phyloP scores from a whole-genome alignment of 2,113 vertebrate species.

The Sinocyclocheilus grahami region DNA sequence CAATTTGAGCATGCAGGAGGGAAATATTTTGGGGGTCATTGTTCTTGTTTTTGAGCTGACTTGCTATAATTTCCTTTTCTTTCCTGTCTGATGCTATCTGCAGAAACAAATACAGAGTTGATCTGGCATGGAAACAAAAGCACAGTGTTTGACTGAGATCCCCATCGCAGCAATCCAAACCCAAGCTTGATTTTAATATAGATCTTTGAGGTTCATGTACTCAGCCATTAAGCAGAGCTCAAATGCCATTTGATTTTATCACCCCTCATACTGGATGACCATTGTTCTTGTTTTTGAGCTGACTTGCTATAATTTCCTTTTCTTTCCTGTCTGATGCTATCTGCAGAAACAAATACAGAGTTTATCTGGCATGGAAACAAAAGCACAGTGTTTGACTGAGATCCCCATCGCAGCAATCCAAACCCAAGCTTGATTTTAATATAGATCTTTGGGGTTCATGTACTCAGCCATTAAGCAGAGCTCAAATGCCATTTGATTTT shows the following conservation, averaged over 20 bases:
- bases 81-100: constrained; percentile 65
- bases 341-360: constrained; percentile 66
- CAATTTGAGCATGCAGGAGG: constrained; percentile 8
- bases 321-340: constrained; percentile 62
- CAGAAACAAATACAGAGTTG: constrained; percentile 67
- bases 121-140: constrained; percentile 61
- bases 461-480: constrained; percentile 39
- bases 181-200: constrained; percentile 77
- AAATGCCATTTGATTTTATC: constrained; percentile 44
- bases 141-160: constrained; percentile 64
- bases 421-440: constrained; percentile 75
- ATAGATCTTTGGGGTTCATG: constrained; percentile 68
- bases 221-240: constrained; percentile 33
- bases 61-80: constrained; percentile 67
- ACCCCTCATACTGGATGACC: constrained; percentile 28
- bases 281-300: constrained; percentile 57
- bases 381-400: constrained; percentile 61
- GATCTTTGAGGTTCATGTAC: constrained; percentile 63
- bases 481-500: constrained; percentile 37
- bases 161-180: constrained; percentile 62
- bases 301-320: constrained; percentile 68
- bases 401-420: constrained; percentile 65
- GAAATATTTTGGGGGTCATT: constrained; percentile 9
- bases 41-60: constrained; percentile 59
- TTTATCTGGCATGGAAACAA: constrained; percentile 63